phyloP scores from a whole-genome alignment of 1,140 invertebrate genomes.

The Andrena cerasifolii region DNA sequence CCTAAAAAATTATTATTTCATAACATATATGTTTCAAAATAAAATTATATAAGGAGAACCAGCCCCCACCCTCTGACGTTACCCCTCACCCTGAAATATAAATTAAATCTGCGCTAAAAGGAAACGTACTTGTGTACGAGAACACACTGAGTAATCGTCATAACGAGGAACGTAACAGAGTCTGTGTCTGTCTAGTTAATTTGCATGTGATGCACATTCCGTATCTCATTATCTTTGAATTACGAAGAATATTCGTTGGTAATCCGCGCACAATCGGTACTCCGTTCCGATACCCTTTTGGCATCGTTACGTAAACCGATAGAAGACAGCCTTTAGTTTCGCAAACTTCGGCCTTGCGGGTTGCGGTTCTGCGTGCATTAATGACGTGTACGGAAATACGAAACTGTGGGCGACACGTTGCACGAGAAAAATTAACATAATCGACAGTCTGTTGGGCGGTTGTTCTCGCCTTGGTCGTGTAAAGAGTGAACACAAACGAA shows the following conservation, averaged over 20 bases:
- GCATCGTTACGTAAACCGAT: neutral
- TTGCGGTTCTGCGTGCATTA: neutral
- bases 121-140: neutral
- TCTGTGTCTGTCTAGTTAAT: neutral
- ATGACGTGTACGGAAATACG: slow-evolving; percentile 9
- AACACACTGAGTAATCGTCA: too few species aligned
- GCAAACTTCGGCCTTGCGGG: neutral
- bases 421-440: slow-evolving; percentile 6
- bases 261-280: neutral
- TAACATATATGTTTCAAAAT: too few species aligned
- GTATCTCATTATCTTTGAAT: neutral
- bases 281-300: neutral
- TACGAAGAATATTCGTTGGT: neutral
- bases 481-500: too few species aligned
- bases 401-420: neutral
- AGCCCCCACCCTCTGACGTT: too few species aligned
- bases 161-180: neutral
- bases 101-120: neutral
- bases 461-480: too few species aligned
- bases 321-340: neutral
- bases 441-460: too few species aligned
- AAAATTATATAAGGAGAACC: too few species aligned
- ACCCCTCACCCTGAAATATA: too few species aligned
- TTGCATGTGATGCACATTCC: neutral
- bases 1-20: too few species aligned